Percentiles rank a stretch among this genome's conserved stretches.
phyloP scores from a whole-genome alignment of 2,113 vertebrate genomes.

The Arothron firmamentum region DNA sequence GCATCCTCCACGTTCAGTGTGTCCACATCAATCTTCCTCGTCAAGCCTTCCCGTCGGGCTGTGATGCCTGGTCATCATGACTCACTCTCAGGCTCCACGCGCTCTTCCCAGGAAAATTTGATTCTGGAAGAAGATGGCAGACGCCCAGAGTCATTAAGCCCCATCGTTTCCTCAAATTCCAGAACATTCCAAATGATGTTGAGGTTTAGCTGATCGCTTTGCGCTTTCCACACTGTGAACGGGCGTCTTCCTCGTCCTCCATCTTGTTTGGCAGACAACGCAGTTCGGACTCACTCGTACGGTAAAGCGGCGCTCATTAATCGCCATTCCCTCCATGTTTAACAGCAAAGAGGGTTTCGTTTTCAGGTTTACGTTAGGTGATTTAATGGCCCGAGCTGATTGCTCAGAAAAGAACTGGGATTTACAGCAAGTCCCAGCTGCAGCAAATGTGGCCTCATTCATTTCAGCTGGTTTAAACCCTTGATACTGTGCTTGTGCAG shows the following conservation, averaged over 20 bases:
- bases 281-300: background rate
- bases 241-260: background rate
- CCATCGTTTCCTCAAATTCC: conserved; percentile 37
- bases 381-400: conserved; percentile 10
- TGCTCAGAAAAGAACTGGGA: background rate
- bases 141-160: conserved; percentile 44
- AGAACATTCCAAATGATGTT: conserved; percentile 25
- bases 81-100: conserved; percentile 39
- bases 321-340: conserved; percentile 2
- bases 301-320: background rate
- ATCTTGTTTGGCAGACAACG: background rate
- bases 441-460: background rate
- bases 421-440: too few relatives aligned
- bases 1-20: conserved; percentile 46
- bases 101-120: conserved; percentile 39
- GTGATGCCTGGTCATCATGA: conserved; percentile 34
- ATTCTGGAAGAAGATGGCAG: conserved; percentile 46
- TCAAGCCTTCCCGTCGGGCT: conserved; percentile 13
- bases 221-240: conserved; percentile 5
- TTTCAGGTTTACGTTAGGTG: conserved; percentile 4
- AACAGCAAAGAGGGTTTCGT: background rate
- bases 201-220: conserved; percentile 15
- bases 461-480: background rate
- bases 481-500: background rate
- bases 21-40: conserved; percentile 37